Base-by-base conservation (phyloP, 2,113 vertebrate species). In the Potamarius usumacintae region DNA sequence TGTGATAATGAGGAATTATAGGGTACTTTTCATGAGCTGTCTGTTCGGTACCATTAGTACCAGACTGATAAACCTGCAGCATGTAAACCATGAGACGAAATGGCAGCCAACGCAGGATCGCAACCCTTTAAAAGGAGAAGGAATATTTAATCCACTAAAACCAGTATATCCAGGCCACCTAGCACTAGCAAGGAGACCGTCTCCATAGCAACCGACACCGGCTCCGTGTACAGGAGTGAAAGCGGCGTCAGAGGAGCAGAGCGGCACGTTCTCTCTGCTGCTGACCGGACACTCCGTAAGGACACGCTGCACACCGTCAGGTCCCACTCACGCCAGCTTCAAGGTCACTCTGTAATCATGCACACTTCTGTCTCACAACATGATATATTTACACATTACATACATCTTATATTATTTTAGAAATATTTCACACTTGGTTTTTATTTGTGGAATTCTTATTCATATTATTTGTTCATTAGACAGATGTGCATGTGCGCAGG, bases 171-270 rank as follows among this genome's bases (percentile, higher is more conserved):
- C 83, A 82, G 80, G 88, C 10, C 69, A 88, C 57, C 18, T 6
- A 78, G 42, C 60, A 76, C 34, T 48, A 67, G 48, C 10, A 58
- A 62, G 57, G 27, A 82, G 57, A 62, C 12, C 12, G 60, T 86
- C n/a, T 71, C 85, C 42, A 79, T 79, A 84, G 88, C 74, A 89
- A 86, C 85, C 81, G 79, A 65, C 52, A 52, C 20, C 25, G 42
- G 71, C 8, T 72, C 12, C 1, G 14, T 18, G n/a, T 71, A 18
- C 87, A 74, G 77, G 1, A 52, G 50, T 30, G 20, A 67, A 77
- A n/a, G 27, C 20, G 60, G 80, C 48, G 63, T 22, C 17, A 72
- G 57, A 50, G 48, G 79, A 17, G 67, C 62, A 50, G 69, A 12
- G 50, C 20, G 22, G 34, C 12, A 15, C 67, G 71, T 30, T 55